Conservation (phyloP, 2,888 invertebrate species). For the Lycaena phlaeas region DNA sequence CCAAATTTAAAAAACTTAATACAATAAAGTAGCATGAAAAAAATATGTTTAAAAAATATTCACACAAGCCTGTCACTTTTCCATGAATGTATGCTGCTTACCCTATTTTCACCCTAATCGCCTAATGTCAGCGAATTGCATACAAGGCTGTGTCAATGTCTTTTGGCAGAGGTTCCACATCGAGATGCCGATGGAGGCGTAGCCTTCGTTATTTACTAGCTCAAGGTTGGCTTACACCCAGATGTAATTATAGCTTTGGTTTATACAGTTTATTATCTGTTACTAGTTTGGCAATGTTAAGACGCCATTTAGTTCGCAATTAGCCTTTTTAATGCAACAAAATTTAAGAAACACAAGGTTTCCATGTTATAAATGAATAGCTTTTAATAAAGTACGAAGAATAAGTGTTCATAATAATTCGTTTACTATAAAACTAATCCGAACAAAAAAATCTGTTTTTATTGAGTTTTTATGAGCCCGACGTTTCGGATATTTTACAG, state of each 20-base stretch:
- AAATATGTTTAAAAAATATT: too few species aligned
- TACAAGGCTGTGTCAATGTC: slow-evolving; percentile 10
- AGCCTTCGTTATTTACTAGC: slow-evolving; percentile 15
- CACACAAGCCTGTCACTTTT: too few species aligned
- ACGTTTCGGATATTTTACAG: too few species aligned
- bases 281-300: background rate
- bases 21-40: too few species aligned
- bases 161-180: slow-evolving; percentile 23
- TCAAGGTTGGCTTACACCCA: slow-evolving; percentile 21
- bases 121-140: slow-evolving; percentile 8
- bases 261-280: background rate
- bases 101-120: slow-evolving; percentile 7
- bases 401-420: too few species aligned
- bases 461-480: too few species aligned
- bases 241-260: slow-evolving; percentile 18
- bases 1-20: too few species aligned
- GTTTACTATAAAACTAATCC: too few species aligned
- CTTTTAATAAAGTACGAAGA: too few species aligned
- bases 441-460: too few species aligned
- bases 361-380: too few species aligned
- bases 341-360: background rate
- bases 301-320: background rate
- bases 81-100: too few species aligned
- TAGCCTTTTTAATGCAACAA: background rate
- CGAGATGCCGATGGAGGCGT: background rate